Conservation (phyloP, 2,797 vertebrate species). For the Pogonophryne albipinna region DNA sequence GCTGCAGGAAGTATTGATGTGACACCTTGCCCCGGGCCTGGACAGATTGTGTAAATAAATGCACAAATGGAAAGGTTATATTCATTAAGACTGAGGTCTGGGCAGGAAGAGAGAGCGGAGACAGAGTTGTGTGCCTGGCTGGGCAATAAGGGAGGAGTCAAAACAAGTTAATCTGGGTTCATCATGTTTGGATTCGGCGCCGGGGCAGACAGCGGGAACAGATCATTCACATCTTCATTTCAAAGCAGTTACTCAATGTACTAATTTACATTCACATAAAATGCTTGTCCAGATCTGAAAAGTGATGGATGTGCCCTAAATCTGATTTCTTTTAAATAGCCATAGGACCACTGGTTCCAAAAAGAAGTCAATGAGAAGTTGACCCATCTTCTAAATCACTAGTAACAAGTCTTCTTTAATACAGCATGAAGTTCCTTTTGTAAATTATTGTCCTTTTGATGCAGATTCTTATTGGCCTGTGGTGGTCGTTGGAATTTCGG, state of each 20-base stretch:
- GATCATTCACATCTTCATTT: not conserved
- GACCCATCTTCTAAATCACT: too few species aligned
- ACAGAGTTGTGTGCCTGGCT: conserved; percentile 23
- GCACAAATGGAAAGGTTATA: conserved; percentile 61
- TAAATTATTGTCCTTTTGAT: too few species aligned
- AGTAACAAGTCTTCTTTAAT: too few species aligned
- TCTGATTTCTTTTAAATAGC: too few species aligned
- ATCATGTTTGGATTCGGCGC: conserved; percentile 32
- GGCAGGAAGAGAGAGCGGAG: conserved; percentile 47
- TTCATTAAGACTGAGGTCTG: conserved; percentile 69
- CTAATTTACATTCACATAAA: not conserved
- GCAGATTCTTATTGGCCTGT: too few species aligned
- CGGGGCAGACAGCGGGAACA: conserved; percentile 1
- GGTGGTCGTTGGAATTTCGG: too few species aligned
- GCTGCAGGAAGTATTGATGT: conserved; percentile 70
- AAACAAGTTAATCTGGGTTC: conserved; percentile 25
- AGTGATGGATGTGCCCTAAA: too few species aligned
- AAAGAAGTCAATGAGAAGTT: too few species aligned
- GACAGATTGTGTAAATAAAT: conserved; percentile 64
- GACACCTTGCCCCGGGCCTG: conserved; percentile 66
- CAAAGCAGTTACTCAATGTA: conserved; percentile 5
- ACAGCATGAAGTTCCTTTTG: too few species aligned
- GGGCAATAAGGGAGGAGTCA: conserved; percentile 19
- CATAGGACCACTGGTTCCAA: too few species aligned
- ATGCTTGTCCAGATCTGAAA: too few species aligned